Percentiles rank a stretch among this genome's conserved stretches.
These are phyloP conservation scores for Eledona agricola DNA, from an alignment of 2,888 invertebrate genomes.

Conservation along the genomic window DNA sequence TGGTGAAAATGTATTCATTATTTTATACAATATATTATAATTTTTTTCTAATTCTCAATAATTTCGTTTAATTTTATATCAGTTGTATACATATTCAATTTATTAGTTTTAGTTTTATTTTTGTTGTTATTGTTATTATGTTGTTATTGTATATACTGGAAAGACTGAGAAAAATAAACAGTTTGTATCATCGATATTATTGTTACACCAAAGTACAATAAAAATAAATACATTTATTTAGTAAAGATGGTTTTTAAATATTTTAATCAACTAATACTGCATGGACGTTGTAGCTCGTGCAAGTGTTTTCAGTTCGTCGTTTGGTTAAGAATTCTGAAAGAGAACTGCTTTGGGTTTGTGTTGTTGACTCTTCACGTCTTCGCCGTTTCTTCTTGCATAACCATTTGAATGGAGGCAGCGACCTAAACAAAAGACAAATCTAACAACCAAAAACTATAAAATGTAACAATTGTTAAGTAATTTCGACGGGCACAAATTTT, in stretches of 20 bases:
- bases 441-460: slow-evolving; percentile 5
- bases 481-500: too few species aligned
- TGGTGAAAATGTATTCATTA: too few species aligned
- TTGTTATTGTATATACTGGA: too few species aligned
- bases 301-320: slow-evolving; percentile 39
- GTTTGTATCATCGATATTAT: slow-evolving; percentile 2
- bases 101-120: too few species aligned
- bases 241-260: slow-evolving; percentile 34
- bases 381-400: slow-evolving; percentile 48
- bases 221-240: slow-evolving; percentile 27
- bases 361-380: slow-evolving; percentile 60
- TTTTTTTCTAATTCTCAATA: too few species aligned
- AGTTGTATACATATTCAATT: too few species aligned
- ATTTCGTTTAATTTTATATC: too few species aligned
- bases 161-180: not conserved
- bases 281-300: slow-evolving; percentile 41
- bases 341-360: slow-evolving; percentile 64
- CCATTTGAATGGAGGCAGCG: slow-evolving; percentile 54
- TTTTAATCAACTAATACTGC: slow-evolving; percentile 43
- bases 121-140: too few species aligned
- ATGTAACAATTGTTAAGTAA: too few species aligned
- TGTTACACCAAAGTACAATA: slow-evolving; percentile 15
- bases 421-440: slow-evolving; percentile 43
- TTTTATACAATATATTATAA: too few species aligned
- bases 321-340: slow-evolving; percentile 55